A percentile compares a stretch with the other conserved stretches of the same genome.
These are phyloP conservation scores for Xiphorhynchus erythropygius DNA, from an alignment of 2,797 vertebrate genomes.

Conservation along the genomic window DNA sequence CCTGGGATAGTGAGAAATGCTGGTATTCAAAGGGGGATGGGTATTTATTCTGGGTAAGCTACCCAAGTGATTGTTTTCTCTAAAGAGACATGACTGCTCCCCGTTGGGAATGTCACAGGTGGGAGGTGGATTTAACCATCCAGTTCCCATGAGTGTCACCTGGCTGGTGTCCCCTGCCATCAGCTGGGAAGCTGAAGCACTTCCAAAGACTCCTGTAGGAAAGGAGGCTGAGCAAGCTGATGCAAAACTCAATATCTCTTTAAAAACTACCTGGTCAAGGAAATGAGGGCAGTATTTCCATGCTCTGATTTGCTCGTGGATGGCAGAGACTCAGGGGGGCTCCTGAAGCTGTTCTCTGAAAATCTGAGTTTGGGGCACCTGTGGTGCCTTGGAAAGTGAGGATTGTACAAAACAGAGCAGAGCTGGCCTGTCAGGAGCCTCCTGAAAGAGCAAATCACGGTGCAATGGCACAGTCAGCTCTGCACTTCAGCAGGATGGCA, in stretches of 20 bases:
- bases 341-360: not conserved
- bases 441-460: not conserved
- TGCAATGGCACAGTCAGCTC: not conserved
- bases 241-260: not conserved
- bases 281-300: not conserved
- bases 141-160: not conserved
- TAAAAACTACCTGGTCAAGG: no score
- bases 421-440: not conserved
- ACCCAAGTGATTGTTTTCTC: not conserved
- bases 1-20: not conserved
- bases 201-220: not conserved
- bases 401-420: not conserved
- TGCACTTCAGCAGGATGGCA: not conserved
- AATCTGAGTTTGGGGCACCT: not conserved
- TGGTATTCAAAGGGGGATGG: not conserved
- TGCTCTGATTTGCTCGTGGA: not conserved
- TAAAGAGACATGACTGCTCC: not conserved
- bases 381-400: not conserved
- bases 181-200: not conserved
- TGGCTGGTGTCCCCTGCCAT: not conserved
- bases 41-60: not conserved
- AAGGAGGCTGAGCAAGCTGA: not conserved
- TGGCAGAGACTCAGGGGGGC: not conserved
- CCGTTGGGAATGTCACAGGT: not conserved
- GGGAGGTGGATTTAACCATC: not conserved